These are phyloP conservation scores for Ceratoteleas bidentatus DNA, from an alignment of 1,140 invertebrate species.

Conservation along the genomic window DNA sequence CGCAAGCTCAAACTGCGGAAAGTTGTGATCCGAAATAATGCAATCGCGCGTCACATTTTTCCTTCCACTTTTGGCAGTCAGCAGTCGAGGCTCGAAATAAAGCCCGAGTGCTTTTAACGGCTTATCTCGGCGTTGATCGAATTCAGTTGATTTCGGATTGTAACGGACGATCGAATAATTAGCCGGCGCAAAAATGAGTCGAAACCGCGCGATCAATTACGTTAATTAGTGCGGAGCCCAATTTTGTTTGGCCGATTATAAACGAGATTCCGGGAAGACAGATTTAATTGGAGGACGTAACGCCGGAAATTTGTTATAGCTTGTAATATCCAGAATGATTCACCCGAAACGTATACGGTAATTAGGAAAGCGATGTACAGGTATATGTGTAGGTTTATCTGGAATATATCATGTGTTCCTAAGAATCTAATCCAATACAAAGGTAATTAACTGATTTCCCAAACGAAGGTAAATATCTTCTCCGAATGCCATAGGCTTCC, in stretches of 20 bases:
- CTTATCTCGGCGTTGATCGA: not conserved
- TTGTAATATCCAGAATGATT: constrained; percentile 28
- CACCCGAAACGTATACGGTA: constrained; percentile 10
- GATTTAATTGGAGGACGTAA: constrained; percentile 26
- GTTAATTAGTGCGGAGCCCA: constrained; percentile 12
- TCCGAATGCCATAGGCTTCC: too few relatives aligned
- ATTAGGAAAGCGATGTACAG: constrained; percentile 20
- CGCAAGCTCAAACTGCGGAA: constrained; percentile 31
- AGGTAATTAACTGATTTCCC: too few relatives aligned
- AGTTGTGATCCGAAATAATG: constrained; percentile 30
- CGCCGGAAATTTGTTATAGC: constrained; percentile 24
- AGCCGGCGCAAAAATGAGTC: not conserved
- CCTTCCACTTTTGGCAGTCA: not conserved
- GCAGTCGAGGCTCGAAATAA: not conserved
- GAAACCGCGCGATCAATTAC: constrained; percentile 13
- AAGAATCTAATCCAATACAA: too few relatives aligned
- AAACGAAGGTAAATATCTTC: too few relatives aligned
- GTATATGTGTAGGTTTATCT: constrained; percentile 4
- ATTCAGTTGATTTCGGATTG: not conserved
- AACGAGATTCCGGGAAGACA: constrained; percentile 20
- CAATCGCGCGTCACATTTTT: constrained; percentile 10
- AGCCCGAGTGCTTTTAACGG: not conserved
- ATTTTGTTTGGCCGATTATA: constrained; percentile 26
- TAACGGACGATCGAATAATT: not conserved
- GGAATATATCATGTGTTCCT: too few relatives aligned